Conservation (phyloP, 2,797 vertebrate species). For the Paedocypris micromegethes region DNA sequence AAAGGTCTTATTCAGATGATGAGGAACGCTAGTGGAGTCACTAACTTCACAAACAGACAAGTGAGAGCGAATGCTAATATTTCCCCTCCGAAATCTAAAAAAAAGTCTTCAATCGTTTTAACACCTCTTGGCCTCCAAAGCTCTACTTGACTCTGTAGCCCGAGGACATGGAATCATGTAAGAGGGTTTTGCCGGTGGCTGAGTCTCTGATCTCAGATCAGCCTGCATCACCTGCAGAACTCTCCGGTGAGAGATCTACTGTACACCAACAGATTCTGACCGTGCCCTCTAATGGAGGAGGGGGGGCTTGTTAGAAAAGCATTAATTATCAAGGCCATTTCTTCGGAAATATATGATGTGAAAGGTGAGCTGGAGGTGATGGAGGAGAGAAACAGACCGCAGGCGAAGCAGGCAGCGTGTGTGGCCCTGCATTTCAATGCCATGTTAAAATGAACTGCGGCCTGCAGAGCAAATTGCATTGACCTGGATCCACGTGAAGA, state of each 20-base stretch:
- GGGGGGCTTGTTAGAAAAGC: slow-evolving; percentile 50
- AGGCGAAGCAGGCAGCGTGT: slow-evolving; percentile 41
- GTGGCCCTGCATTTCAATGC: slow-evolving; percentile 51
- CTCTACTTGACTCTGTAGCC: slow-evolving; percentile 40
- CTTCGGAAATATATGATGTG: slow-evolving; percentile 56
- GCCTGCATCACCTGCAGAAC: slow-evolving; percentile 31
- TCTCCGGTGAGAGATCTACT: slow-evolving; percentile 32
- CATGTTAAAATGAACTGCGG: slow-evolving; percentile 53
- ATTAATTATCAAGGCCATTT: slow-evolving; percentile 60
- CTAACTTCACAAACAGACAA: not conserved
- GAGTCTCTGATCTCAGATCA: slow-evolving; percentile 44
- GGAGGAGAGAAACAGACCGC: slow-evolving; percentile 49
- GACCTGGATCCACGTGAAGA: slow-evolving; percentile 52
- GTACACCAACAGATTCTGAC: slow-evolving; percentile 30
- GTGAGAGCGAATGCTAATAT: too few species aligned
- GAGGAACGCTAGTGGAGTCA: not conserved
- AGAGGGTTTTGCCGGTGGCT: slow-evolving; percentile 36
- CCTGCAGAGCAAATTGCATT: slow-evolving; percentile 55
- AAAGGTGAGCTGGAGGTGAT: slow-evolving; percentile 57
- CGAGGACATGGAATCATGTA: slow-evolving; percentile 42
- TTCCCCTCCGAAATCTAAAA: too few species aligned
- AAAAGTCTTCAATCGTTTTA: slow-evolving; percentile 19
- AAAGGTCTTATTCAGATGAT: too few species aligned
- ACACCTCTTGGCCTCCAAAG: slow-evolving; percentile 32
- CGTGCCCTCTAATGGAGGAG: slow-evolving; percentile 1